Evolutionary conservation across 2,113 vertebrate genomes (phyloP), one percentile per base, ranked within the genome.

Genomic region (Ploceus nigricollis): DNA sequence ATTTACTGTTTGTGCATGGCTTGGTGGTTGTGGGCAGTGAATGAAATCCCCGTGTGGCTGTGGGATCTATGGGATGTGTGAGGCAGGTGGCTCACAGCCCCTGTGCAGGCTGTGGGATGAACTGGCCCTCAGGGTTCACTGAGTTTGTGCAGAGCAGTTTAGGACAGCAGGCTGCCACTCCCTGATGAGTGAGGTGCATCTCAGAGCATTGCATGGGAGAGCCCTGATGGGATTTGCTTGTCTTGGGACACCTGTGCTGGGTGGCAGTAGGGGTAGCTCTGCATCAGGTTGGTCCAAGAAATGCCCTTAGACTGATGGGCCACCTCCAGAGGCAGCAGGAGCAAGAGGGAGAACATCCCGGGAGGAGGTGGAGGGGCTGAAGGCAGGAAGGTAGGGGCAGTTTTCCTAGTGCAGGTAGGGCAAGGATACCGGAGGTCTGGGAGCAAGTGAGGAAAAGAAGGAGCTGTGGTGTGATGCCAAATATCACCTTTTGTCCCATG

Each of bases 151-250:
- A 37, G 14, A 60, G 79, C n/a, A 24, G 35, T 69, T 57, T 0
- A 9, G 75, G 58, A 70, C 2, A 1, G 30, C 1, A 0, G 11
- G 23, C 19, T 4, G 3, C 63, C 8, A 0, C 30, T 56, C 58
- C 17, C 19, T 33, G 10, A 1, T 1, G 44, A 12, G 28, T 2
- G 17, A 44, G 50, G 28, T 13, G 1, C 40, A 1, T 15, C 54
- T 22, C 1, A 1, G 68, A 48, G 65, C 42, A 0, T 2, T 2
- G 9, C 8, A 13, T 10, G 33, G 7, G 17, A 30, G 39, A 37
- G 47, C 79, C 53, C 20, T 0, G 4, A 1, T 45, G 70, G 47
- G 31, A 11, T n/a, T 58, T 60, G 0, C 17, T 23, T 28, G n/a
- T n/a, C 51, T 13, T 25, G n/a, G 27, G 5, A 21, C 10, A 0